Evolutionary conservation across 1,140 invertebrate genomes (phyloP), one percentile per base, ranked within the genome.

Genomic region (Rhopalosiphum padi): DNA sequence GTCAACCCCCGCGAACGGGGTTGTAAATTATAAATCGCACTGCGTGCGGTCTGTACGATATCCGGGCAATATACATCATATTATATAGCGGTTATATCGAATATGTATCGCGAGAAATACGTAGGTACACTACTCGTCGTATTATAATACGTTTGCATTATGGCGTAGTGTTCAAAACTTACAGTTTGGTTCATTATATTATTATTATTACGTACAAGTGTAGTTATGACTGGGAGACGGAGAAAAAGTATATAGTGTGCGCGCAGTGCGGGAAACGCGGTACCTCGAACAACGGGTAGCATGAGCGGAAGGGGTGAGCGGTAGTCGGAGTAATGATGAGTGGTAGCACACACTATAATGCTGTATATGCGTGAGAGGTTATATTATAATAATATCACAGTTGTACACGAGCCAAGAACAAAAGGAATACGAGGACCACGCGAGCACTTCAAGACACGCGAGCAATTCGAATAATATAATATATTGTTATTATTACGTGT

Each of bases 301-400:
- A 30, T 18, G n/a, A 35, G n/a, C 30, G 60, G 18, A 77, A n/a
- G 60, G 60, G 60, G n/a, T 21, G 30, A n/a, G 60, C n/a, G n/a
- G 15, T 11, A n/a, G 15, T 18, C 18, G 18, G 60, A 77, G n/a
- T 77, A 35, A 77, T 35, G 60, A 22, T 21, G 60, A 77, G 60
- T 68, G 60, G 60, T 15, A n/a, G n/a, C n/a, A n/a, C n/a, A 77
- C 30, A 77, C 60, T 77, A 15, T n/a, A 77, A n/a, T n/a, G n/a
- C 18, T n/a, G 30, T n/a, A 68, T n/a, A n/a, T 18, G 60, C 60
- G 15, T 18, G 15, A 77, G 60, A 77, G 60, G 30, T 77, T 77
- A 77, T 77, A n/a, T 77, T 77, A 77, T n/a, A n/a, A 77, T 77
- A 77, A 77, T 77, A 77, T 77, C n/a, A n/a, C 60, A 77, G 30